A percentile compares a stretch with the other conserved stretches of the same genome.
phyloP scores from a whole-genome alignment of 1,140 invertebrate species.

The Stratiolaelaps scimitus region DNA sequence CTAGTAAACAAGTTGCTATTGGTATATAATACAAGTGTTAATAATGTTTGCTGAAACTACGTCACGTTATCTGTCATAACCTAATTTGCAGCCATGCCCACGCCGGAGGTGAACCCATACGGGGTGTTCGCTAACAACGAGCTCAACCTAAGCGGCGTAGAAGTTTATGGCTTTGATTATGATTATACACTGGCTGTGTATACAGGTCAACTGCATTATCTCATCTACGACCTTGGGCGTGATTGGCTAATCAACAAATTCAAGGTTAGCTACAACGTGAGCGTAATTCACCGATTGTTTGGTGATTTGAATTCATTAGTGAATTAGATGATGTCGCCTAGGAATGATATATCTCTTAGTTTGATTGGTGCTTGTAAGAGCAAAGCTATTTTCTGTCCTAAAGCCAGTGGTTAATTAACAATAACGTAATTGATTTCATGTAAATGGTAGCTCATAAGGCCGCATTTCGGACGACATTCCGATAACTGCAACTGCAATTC shows the following conservation, averaged over 20 bases:
- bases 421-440: neutral
- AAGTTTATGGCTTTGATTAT: constrained; percentile 97
- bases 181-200: constrained; percentile 96
- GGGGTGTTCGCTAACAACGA: constrained; percentile 97
- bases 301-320: constrained; percentile 29
- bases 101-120: constrained; percentile 64
- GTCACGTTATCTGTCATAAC: neutral
- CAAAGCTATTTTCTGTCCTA: no score
- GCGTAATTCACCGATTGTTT: no score
- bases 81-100: constrained; percentile 43
- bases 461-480: neutral
- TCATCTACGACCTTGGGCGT: constrained; percentile 81
- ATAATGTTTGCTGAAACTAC: no score
- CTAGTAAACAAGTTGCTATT: no score
- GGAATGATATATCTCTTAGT: constrained; percentile 17
- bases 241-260: constrained; percentile 72
- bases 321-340: constrained; percentile 21
- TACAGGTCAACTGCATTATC: constrained; percentile 69
- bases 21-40: no score
- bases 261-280: constrained; percentile 51
- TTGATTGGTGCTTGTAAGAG: constrained; percentile 29
- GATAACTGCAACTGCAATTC: neutral
- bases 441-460: neutral
- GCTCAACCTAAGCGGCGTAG: constrained; percentile 71
- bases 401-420: no score